Evolutionary conservation across 2,888 invertebrate species (phyloP).

Genomic region (Pimpla rufipes): DNA sequence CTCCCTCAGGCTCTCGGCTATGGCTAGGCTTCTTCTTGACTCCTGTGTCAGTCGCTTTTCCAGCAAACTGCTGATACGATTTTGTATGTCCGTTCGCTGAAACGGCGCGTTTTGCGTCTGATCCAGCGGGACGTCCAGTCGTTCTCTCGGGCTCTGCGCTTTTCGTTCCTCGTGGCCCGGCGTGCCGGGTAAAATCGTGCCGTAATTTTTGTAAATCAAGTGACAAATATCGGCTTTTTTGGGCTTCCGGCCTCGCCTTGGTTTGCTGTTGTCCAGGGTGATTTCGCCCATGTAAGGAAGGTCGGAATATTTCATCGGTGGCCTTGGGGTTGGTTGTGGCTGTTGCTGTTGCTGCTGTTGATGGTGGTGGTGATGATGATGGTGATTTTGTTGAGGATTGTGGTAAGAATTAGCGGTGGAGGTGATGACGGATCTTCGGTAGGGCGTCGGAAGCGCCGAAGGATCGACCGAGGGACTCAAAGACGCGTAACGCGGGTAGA

Average conservation of each 20-base stretch:
- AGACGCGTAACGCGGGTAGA: constrained; percentile 72
- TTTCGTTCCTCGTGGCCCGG: constrained; percentile 87
- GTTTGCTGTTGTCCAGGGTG: constrained; percentile 95
- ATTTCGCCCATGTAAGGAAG: constrained; percentile 97
- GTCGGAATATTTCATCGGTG: constrained; percentile 91
- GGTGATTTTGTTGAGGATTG: constrained; percentile 66
- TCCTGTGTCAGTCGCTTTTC: constrained; percentile 91
- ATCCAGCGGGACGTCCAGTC: constrained; percentile 72
- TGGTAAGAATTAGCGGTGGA: constrained; percentile 76
- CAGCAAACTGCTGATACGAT: constrained; percentile 90
- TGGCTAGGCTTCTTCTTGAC: constrained; percentile 86
- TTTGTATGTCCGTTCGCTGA: constrained; percentile 89
- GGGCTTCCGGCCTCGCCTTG: constrained; percentile 94
- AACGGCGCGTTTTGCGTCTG: constrained; percentile 77
- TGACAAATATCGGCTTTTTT: constrained; percentile 97
- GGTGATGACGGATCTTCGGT: constrained; percentile 82
- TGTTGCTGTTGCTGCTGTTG: constrained; percentile 69
- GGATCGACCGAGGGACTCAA: constrained; percentile 48
- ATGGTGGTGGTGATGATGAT: constrained; percentile 67
- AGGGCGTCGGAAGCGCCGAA: constrained; percentile 56
- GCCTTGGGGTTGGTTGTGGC: constrained; percentile 79
- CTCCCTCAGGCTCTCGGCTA: constrained; percentile 84
- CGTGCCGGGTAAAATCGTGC: constrained; percentile 93
- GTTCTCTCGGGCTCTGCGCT: constrained; percentile 72
- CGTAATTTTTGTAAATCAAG: constrained; percentile 96